A percentile compares a stretch with the other conserved stretches of the same genome.
phyloP scores from a whole-genome alignment of 1,140 invertebrate genomes.

The Phenacoccus solenopsis region DNA sequence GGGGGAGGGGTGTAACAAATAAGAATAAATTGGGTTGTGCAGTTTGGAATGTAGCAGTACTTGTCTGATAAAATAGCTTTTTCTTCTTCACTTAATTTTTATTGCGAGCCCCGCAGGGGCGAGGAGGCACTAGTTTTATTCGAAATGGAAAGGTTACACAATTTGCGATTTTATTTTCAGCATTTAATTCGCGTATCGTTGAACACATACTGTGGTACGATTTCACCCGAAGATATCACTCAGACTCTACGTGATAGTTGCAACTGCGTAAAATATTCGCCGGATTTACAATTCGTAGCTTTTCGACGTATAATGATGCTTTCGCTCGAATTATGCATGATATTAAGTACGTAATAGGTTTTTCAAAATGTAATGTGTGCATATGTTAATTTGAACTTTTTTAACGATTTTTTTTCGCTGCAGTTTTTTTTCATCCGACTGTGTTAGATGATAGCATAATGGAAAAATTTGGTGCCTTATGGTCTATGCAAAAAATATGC shows the following conservation, averaged over 20 bases:
- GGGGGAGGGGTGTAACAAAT: no score
- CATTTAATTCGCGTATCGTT: neutral
- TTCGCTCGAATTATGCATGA: neutral
- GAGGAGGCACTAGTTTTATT: no score
- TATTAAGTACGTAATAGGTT: neutral
- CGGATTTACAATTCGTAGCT: neutral
- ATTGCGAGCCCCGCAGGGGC: no score
- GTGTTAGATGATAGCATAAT: neutral
- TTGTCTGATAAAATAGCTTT: no score
- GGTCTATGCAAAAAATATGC: neutral
- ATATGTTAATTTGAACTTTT: neutral
- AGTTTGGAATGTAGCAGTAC: no score
- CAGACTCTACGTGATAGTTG: neutral
- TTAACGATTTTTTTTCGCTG: neutral
- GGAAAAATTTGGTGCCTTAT: neutral
- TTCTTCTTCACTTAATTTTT: no score
- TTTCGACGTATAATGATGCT: neutral
- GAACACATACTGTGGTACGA: neutral
- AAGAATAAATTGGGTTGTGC: no score
- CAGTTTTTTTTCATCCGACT: neutral
- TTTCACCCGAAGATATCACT: neutral
- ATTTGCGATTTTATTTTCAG: neutral
- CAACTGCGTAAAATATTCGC: neutral
- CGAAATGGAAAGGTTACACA: no score
- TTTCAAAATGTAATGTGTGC: neutral